Evolutionary conservation across 2,797 vertebrate species (phyloP), one percentile per base, ranked within the genome.

Genomic region (Kryptolebias ocellatus): DNA sequence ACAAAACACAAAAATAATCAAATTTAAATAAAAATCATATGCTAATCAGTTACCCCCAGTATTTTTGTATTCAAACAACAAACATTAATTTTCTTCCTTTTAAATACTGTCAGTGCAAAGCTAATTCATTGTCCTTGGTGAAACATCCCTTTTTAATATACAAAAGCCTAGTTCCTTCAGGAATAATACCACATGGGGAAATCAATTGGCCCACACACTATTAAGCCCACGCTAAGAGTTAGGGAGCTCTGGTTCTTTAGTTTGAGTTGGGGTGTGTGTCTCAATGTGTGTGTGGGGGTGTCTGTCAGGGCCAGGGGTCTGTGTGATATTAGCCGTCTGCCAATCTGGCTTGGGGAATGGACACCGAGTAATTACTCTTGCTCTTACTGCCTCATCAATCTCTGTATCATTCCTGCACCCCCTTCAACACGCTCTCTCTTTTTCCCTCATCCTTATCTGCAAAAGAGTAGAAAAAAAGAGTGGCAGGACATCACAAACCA

Each of bases 311-410:
- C 90, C 88, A 93, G 90, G 91, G 92, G 93, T 94, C 93, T 92
- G 91, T 92, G 92, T 90, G 94, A 94, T 94, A 94, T 94, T 94
- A 95, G 94, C 93, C 91, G 93, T 94, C 94, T 94, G 93, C 93
- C 93, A 94, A 94, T 94, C 94, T 93, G 91, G 93, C 89, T 89
- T 90, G 89, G 92, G 90, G 92, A 94, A 93, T 92, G 93, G 94
- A 94, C 93, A 95, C 89, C 86, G 87, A 94, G 93, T 94, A 94
- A 95, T 95, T 95, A 95, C 94, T 93, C 90, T 90, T 93, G 92
- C 92, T 92, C 93, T 93, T 92, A 91, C 93, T 92, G 92, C 92
- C 94, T 95, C 94, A 95, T 95, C 94, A 95, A 95, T 95, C 94
- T 93, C 93, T 90, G 92, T 93, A 94, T 93, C 91, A 67, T 88